Percentiles rank a stretch among this genome's conserved stretches.
These are phyloP conservation scores for Oreochromis aureus DNA, from an alignment of 2,113 vertebrate species.

Conservation along the genomic window DNA sequence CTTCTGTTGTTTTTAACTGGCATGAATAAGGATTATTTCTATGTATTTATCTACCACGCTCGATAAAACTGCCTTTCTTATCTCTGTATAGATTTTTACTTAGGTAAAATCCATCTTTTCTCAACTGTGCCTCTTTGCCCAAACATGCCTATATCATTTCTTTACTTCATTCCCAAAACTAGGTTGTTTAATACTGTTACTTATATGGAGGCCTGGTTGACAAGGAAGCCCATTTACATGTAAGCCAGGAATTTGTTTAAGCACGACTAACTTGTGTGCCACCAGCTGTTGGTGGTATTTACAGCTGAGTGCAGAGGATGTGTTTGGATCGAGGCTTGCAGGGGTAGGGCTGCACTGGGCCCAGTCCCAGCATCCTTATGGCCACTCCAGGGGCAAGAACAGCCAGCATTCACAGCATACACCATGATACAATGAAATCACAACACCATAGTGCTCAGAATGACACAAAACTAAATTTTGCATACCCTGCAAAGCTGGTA, in stretches of 20 bases:
- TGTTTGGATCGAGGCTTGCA: slow-evolving; percentile 47
- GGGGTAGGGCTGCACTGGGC: slow-evolving; percentile 32
- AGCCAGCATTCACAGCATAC: slow-evolving; percentile 26
- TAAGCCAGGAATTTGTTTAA: slow-evolving; percentile 68
- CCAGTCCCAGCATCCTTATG: slow-evolving; percentile 35
- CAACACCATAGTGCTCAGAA: slow-evolving; percentile 17
- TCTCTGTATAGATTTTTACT: background rate
- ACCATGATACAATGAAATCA: slow-evolving; percentile 18
- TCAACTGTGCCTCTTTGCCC: background rate
- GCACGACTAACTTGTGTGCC: slow-evolving; percentile 70
- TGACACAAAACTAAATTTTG: slow-evolving; percentile 14
- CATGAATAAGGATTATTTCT: background rate
- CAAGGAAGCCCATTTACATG: slow-evolving; percentile 35
- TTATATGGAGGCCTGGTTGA: slow-evolving; percentile 17
- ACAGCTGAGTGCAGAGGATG: slow-evolving; percentile 67
- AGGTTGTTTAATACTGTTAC: background rate
- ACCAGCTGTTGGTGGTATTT: slow-evolving; percentile 79
- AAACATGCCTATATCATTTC: background rate
- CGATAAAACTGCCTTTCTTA: background rate
- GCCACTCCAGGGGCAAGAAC: slow-evolving; percentile 49
- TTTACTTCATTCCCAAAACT: background rate
- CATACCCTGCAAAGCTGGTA: background rate
- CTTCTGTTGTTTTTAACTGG: slow-evolving; percentile 13
- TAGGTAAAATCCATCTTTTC: background rate
- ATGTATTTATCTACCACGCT: background rate